These are phyloP conservation scores for Caretta caretta DNA, from an alignment of 2,113 vertebrate species.

Conservation along the genomic window DNA sequence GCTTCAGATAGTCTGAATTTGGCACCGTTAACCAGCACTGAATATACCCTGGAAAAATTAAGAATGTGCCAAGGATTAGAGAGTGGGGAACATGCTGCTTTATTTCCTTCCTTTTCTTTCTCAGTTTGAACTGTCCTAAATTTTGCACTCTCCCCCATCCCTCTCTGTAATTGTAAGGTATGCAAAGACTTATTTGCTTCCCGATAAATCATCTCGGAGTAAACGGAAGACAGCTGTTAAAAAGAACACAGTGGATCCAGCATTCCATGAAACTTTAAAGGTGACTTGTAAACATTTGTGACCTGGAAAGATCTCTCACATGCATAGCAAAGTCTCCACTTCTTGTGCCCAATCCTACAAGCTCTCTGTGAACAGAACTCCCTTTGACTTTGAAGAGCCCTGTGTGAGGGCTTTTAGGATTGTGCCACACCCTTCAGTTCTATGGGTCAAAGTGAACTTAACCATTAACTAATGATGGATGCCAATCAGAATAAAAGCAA, in stretches of 20 bases:
- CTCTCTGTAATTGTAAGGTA: slow-evolving; percentile 78
- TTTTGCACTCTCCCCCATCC: neutral
- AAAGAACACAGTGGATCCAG: slow-evolving; percentile 86
- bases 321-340: neutral
- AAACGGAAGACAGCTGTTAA: slow-evolving; percentile 90
- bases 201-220: slow-evolving; percentile 81
- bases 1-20: neutral
- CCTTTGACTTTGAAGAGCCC: neutral
- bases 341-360: neutral
- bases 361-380: neutral
- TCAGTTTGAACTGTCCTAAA: neutral
- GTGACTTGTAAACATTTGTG: slow-evolving; percentile 59
- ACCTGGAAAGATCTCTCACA: neutral
- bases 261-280: slow-evolving; percentile 89
- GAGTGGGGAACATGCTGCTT: neutral
- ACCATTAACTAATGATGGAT: neutral
- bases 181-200: slow-evolving; percentile 90
- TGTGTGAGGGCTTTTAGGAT: neutral
- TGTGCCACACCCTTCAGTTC: neutral
- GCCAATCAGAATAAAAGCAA: neutral
- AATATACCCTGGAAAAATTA: neutral
- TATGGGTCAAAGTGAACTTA: neutral
- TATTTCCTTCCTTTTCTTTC: neutral
- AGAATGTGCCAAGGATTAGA: neutral
- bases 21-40: neutral